A percentile compares a stretch with the other conserved stretches of the same genome.
phyloP scores from a whole-genome alignment of 2,113 vertebrate species.

The Amblyopsis rosae region DNA sequence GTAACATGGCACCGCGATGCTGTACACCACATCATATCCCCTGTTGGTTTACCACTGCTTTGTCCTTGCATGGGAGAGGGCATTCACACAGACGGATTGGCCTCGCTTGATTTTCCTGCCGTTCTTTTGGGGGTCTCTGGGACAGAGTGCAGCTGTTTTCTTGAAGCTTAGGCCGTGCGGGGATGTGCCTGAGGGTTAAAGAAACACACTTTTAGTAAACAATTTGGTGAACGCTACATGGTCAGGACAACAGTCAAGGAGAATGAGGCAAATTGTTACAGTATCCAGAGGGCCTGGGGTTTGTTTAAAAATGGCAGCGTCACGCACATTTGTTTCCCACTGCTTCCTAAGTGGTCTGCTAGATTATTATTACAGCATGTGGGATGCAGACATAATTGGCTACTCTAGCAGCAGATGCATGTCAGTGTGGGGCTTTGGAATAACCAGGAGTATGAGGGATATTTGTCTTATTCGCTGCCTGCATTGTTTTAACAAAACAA shows the following conservation, averaged over 20 bases:
- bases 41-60: constrained; percentile 15
- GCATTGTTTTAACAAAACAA: constrained; percentile 24
- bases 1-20: constrained; percentile 20
- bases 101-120: constrained; percentile 47
- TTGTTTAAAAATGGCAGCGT: constrained; percentile 23
- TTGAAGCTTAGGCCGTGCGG: constrained; percentile 41
- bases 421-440: constrained; percentile 24
- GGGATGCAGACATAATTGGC: constrained; percentile 9
- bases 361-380: constrained; percentile 20
- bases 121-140: constrained; percentile 34
- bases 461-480: not conserved
- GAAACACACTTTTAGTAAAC: constrained; percentile 23
- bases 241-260: constrained; percentile 17
- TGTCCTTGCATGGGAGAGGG: constrained; percentile 52
- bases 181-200: constrained; percentile 47
- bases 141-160: constrained; percentile 41
- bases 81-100: constrained; percentile 7
- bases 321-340: constrained; percentile 10
- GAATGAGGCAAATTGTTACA: constrained; percentile 20
- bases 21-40: constrained; percentile 20
- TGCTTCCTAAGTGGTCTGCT: constrained; percentile 3
- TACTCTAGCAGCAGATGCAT: constrained; percentile 12
- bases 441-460: not conserved
- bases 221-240: constrained; percentile 22
- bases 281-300: constrained; percentile 5